Base-by-base conservation (phyloP, 2,888 invertebrate genomes). In the Gerris lacustris region DNA sequence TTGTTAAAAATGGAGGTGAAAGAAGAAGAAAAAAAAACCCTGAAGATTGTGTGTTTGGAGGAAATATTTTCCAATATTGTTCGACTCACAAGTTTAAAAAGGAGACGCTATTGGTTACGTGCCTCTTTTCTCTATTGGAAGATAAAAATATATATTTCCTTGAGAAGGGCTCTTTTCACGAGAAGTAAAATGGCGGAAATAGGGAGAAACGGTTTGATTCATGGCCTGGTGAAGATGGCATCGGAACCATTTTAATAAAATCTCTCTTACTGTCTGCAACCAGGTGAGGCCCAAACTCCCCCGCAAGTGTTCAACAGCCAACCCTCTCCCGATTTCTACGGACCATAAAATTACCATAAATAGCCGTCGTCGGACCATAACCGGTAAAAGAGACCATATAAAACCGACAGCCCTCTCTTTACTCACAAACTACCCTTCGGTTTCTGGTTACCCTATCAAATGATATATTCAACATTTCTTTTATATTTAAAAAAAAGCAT, bases 341-440 rank as follows among this genome's bases (percentile, higher is more conserved):
- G 55, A 31, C 55, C 55, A 55, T 55, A 55, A 55, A 55, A 55
- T 55, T 55, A 55, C 55, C 55, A 55, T 55, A 55, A 55, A 55
- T 55, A 55, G 55, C 55, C 31, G 31, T 31, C 1, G 31, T 31
- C 31, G 31, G 31, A 31, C 31, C 31, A 31, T 31, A 31, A 31
- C 31, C 31, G 31, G 31, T 31, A 31, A 31, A 31, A 31, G 31
- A 31, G 31, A 31, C 31, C 31, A 31, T 31, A 31, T 31, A 31
- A 2, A 31, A 31, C 31, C 4, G 31, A 31, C 31, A 31, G 31
- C 31, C 31, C 31, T 31, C 31, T 31, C 31, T 31, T 31, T 31
- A 31, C 31, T 31, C 31, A 31, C 31, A 4, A 31, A 31, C 31
- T 31, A 31, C 31, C 31, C 31, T 31, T 31, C 31, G 31, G 31